Conservation (phyloP, 2,888 invertebrate genomes). For the Eutolmus rufibarbis region DNA sequence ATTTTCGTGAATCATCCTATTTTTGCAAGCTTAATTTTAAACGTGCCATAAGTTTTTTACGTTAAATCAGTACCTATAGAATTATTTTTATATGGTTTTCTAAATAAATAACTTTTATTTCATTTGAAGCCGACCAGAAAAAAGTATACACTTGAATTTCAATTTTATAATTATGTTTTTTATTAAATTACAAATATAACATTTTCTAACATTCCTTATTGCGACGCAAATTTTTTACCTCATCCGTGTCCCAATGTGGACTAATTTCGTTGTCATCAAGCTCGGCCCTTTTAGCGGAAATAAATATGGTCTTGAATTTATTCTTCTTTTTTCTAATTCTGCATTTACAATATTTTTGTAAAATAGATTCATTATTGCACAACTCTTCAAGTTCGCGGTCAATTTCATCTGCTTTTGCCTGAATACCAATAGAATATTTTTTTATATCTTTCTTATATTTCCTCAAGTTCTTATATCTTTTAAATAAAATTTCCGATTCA, state of each 20-base stretch:
- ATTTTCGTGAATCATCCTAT: too few species aligned
- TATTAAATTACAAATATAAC: neutral
- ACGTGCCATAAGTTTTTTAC: too few species aligned
- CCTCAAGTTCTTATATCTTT: neutral
- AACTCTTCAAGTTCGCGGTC: conserved; percentile 28
- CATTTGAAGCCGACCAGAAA: neutral
- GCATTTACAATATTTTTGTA: conserved; percentile 19
- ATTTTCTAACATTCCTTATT: neutral
- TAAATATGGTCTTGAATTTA: conserved; percentile 36
- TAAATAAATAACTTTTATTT: too few species aligned
- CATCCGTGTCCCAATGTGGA: neutral
- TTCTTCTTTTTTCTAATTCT: conserved; percentile 21
- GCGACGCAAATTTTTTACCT: neutral
- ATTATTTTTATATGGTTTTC: too few species aligned
- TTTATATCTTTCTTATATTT: neutral
- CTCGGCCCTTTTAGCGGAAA: conserved; percentile 16
- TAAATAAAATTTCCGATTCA: neutral
- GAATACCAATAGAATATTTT: conserved; percentile 38
- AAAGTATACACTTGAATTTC: neutral
- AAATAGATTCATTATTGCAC: neutral
- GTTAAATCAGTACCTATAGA: too few species aligned
- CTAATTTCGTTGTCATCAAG: neutral
- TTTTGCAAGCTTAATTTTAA: too few species aligned
- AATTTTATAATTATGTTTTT: neutral
- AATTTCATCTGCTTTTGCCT: conserved; percentile 18